phyloP scores from a whole-genome alignment of 2,113 vertebrate species.

The Vireo altiloquus region DNA sequence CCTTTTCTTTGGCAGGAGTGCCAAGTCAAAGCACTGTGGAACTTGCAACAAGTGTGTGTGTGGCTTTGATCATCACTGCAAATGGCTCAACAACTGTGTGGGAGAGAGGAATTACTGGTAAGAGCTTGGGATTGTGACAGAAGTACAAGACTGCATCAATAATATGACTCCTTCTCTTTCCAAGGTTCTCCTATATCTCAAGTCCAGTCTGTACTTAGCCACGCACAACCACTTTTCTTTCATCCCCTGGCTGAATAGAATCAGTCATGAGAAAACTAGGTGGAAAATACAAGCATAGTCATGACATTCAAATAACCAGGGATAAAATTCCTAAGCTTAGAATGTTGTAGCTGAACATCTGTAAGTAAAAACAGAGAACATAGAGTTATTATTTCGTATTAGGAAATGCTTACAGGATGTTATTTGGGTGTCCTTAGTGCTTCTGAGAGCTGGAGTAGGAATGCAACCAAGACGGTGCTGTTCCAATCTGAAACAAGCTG shows the following conservation, averaged over 20 bases:
- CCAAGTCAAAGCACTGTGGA: conserved; percentile 94
- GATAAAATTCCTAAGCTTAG: neutral
- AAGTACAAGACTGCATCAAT: neutral
- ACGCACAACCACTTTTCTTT: neutral
- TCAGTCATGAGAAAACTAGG: neutral
- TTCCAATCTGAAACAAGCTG: neutral
- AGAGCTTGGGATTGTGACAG: neutral
- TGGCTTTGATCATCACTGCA: conserved; percentile 96
- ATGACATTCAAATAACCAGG: neutral
- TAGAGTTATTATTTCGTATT: neutral
- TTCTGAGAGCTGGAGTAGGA: neutral
- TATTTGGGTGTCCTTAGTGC: neutral
- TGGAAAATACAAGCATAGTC: neutral
- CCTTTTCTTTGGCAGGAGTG: conserved; percentile 76
- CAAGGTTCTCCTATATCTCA: neutral
- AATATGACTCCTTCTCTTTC: neutral
- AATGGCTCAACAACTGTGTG: conserved; percentile 99
- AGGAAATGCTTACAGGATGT: neutral
- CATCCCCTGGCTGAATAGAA: neutral
- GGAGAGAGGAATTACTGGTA: conserved; percentile 96
- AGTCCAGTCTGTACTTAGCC: neutral
- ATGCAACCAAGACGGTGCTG: neutral
- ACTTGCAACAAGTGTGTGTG: conserved; percentile 96
- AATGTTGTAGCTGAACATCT: neutral
- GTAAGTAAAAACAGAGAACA: neutral